phyloP scores from a whole-genome alignment of 2,888 invertebrate species.

The Lasioglossum villosulum region DNA sequence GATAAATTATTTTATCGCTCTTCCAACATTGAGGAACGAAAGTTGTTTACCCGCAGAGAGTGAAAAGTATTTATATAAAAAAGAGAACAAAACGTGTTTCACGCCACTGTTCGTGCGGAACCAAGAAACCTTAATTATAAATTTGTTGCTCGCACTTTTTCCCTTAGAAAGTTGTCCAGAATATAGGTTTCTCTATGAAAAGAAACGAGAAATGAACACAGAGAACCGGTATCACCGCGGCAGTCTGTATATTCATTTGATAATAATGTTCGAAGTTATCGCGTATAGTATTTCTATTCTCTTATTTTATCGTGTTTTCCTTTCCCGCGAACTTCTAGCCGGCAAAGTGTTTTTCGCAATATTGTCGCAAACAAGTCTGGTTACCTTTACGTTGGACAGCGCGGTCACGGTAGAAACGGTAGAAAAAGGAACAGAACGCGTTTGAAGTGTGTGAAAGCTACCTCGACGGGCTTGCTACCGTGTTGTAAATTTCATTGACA shows the following conservation, averaged over 20 bases:
- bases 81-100: neutral
- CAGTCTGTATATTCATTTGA: neutral
- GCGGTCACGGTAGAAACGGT: neutral
- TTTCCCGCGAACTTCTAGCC: neutral
- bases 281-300: neutral
- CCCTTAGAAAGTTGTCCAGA: neutral
- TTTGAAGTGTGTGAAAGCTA: constrained; percentile 45
- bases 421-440: constrained; percentile 10
- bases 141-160: neutral
- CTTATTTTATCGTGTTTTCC: neutral
- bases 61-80: neutral
- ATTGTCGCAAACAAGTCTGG: neutral
- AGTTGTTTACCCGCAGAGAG: neutral
- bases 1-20: no score
- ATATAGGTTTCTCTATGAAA: neutral
- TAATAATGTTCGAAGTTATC: neutral
- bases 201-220: neutral
- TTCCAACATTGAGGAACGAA: neutral
- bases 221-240: neutral
- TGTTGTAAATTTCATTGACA: constrained; percentile 51
- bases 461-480: constrained; percentile 25
- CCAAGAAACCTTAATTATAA: neutral
- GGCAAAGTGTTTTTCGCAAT: neutral
- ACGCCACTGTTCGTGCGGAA: neutral
- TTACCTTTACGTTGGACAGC: constrained; percentile 46